Conservation (phyloP, 2,888 invertebrate species). For the Cataglyphis cursor region DNA sequence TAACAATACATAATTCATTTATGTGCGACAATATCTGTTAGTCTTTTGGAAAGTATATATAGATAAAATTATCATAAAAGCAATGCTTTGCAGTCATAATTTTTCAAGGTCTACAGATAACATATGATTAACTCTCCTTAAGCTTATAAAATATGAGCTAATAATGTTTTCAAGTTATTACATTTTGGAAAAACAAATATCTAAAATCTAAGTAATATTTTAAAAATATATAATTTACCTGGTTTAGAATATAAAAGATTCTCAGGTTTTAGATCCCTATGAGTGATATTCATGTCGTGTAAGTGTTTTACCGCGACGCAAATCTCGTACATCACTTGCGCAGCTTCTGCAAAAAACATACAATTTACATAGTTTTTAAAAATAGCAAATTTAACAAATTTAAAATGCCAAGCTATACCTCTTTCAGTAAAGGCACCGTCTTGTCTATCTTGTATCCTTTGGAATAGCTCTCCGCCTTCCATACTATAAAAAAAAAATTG, state of each 20-base stretch:
- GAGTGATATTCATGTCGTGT: conserved; percentile 98
- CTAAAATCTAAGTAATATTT: neutral
- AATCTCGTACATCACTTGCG: conserved; percentile 98
- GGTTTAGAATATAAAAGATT: conserved; percentile 96
- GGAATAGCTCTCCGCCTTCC: conserved; percentile 99
- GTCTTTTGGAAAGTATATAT: neutral
- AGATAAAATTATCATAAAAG: conserved; percentile 25
- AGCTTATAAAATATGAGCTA: conserved; percentile 7
- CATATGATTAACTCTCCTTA: neutral
- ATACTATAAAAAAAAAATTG: conserved; percentile 88
- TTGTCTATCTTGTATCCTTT: conserved; percentile 97
- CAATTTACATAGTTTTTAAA: conserved; percentile 1
- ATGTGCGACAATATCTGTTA: neutral
- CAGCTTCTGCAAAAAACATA: conserved; percentile 91
- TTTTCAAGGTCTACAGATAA: conserved; percentile 34
- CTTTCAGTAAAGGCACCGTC: conserved; percentile 99
- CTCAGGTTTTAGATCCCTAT: conserved; percentile 99
- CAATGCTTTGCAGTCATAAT: neutral
- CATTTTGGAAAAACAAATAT: neutral
- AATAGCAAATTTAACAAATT: neutral
- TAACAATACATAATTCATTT: conserved; percentile 9
- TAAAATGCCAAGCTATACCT: conserved; percentile 86
- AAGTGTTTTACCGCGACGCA: conserved; percentile 97
- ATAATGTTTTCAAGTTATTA: conserved; percentile 17
- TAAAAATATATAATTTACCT: conserved; percentile 84